Evolutionary conservation across 2,113 vertebrate genomes (phyloP).

Genomic region (zebrafish (Danio rerio)): DNA sequence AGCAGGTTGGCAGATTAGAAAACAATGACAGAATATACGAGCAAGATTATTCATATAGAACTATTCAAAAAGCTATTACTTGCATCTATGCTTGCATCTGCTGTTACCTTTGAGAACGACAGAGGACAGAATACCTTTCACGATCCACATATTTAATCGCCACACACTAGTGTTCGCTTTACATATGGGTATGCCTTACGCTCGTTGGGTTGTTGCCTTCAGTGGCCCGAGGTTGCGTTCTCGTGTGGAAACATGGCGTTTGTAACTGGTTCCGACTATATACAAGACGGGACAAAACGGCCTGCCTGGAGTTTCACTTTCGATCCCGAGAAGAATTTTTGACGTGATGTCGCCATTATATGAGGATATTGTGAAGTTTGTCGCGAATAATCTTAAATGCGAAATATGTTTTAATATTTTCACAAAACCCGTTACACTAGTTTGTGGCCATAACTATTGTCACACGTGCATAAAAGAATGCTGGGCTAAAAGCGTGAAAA

Average conservation of each 20-base stretch:
- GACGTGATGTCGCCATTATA: not conserved
- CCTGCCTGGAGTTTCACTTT: slow-evolving; percentile 46
- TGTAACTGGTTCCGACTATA: slow-evolving; percentile 32
- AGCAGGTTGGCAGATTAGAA: too few relatives aligned
- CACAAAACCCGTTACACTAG: slow-evolving; percentile 51
- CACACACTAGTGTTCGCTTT: not conserved
- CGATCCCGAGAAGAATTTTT: not conserved
- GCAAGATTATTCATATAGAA: too few relatives aligned
- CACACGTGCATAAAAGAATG: slow-evolving; percentile 33
- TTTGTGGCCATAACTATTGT: slow-evolving; percentile 61
- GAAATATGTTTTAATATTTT: slow-evolving; percentile 57
- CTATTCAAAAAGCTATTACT: too few relatives aligned
- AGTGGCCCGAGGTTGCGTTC: not conserved
- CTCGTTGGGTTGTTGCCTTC: too few relatives aligned
- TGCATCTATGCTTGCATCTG: too few relatives aligned
- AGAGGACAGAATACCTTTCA: slow-evolving; percentile 62
- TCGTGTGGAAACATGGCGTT: slow-evolving; percentile 26
- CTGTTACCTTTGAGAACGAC: slow-evolving; percentile 65
- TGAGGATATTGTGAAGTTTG: slow-evolving; percentile 3
- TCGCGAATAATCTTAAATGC: slow-evolving; percentile 52
- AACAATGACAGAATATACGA: too few relatives aligned
- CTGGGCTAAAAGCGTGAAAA: not conserved
- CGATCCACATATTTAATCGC: slow-evolving; percentile 68
- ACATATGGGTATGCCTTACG: not conserved
- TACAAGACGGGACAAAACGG: not conserved